Percentiles rank a stretch among this genome's conserved stretches.
These are phyloP conservation scores for Agrochola lychnidis DNA, from an alignment of 2,888 invertebrate species.

Conservation along the genomic window DNA sequence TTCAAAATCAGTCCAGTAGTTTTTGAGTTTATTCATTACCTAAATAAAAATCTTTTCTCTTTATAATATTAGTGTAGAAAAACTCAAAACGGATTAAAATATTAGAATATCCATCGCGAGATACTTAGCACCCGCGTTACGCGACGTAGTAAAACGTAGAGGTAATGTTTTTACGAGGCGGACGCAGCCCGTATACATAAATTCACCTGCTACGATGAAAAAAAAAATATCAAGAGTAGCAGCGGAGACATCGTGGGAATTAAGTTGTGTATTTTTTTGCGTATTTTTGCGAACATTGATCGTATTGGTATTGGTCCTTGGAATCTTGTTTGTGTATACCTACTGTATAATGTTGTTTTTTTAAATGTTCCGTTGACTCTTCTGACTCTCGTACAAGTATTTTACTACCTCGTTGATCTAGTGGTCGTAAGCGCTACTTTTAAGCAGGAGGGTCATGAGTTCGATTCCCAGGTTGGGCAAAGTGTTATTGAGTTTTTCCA, in stretches of 20 bases:
- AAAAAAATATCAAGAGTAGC: constrained; percentile 55
- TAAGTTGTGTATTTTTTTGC: constrained; percentile 46
- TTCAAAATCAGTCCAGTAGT: too few species aligned
- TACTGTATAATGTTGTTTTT: neutral
- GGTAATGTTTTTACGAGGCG: constrained; percentile 62
- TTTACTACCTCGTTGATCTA: too few species aligned
- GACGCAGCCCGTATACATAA: constrained; percentile 58
- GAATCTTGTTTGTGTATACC: neutral
- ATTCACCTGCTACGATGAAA: constrained; percentile 58
- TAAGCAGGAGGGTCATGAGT: too few species aligned
- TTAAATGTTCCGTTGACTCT: neutral
- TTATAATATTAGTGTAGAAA: too few species aligned
- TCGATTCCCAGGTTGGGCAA: too few species aligned
- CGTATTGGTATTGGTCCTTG: neutral
- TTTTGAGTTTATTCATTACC: too few species aligned
- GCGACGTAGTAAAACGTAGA: constrained; percentile 43
- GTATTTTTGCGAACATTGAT: neutral
- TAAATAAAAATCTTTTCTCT: too few species aligned
- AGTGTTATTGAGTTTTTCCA: too few species aligned
- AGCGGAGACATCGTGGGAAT: neutral
- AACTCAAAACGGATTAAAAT: constrained; percentile 2
- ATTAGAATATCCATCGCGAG: constrained; percentile 29
- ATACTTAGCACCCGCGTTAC: constrained; percentile 28
- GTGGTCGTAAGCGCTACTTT: too few species aligned
- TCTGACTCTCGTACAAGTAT: neutral